Conservation (phyloP, 2,797 vertebrate genomes). For the Myotis vivesi region DNA sequence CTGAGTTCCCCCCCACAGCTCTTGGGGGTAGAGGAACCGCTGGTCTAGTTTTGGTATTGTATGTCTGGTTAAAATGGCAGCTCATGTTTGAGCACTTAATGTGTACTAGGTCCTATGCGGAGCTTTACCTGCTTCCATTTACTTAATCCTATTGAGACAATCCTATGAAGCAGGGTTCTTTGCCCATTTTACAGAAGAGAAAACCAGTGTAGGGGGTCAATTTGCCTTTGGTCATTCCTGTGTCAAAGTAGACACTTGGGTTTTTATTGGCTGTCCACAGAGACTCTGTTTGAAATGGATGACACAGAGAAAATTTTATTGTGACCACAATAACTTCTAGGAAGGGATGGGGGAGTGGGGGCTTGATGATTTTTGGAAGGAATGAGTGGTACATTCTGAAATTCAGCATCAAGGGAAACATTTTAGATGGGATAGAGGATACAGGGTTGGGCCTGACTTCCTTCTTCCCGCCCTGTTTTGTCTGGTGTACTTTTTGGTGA, state of each 20-base stretch:
- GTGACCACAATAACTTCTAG: conserved; percentile 68
- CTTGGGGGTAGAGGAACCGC: background rate
- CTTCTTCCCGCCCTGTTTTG: background rate
- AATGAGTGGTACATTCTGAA: conserved; percentile 17
- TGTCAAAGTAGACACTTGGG: background rate
- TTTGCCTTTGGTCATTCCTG: background rate
- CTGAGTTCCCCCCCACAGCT: background rate
- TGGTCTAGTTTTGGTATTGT: background rate
- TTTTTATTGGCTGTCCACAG: background rate
- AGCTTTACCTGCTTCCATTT: background rate
- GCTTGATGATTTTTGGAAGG: conserved; percentile 52
- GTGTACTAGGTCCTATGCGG: too few relatives aligned
- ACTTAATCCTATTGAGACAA: background rate
- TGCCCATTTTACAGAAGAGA: conserved; percentile 1
- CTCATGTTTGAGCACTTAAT: background rate
- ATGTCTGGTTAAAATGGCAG: background rate
- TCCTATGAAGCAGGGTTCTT: background rate
- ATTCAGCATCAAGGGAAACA: background rate
- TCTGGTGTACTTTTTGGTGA: conserved; percentile 59
- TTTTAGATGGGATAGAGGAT: background rate
- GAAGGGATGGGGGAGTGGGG: conserved; percentile 41
- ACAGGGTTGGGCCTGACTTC: background rate
- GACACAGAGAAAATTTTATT: conserved; percentile 62
- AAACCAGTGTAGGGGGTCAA: background rate
- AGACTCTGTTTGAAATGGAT: conserved; percentile 43